Base-by-base conservation (phyloP, 2,888 invertebrate species). In the Axea sp. region DNA sequence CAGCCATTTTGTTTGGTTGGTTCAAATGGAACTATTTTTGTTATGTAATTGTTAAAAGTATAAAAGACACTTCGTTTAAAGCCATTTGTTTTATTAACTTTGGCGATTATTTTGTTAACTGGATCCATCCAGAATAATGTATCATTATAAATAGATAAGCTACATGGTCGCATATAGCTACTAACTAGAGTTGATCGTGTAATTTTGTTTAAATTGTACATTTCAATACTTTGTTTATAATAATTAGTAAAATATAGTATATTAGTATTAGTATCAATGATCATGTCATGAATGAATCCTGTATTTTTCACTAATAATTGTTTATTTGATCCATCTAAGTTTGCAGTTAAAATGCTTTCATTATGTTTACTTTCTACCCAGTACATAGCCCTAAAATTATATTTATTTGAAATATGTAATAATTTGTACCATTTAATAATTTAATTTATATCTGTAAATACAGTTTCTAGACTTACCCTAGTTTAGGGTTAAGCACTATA, bases 311-410 rank as follows among this genome's bases (percentile, higher is more conserved):
- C 17, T n/a, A 59, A 0, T 14, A 17, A 1, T 1, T 4, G 3
- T 37, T 12, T 59, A 3, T 37, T 26, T 15, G 45, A 35, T 9
- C 45, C 45, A 35, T 47, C 22, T 28, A 47, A 22, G 5, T 59
- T 47, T 22, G 45, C 15, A 12, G 3, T 0, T 7, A 6, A 35
- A n/a, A 59, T 24, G 0, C 33, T 15, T 1, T 26, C 22, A 7
- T 33, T 33, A 2, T 14, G 33, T n/a, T 8, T 31, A 5, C 5
- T 4, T 14, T 60, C 59, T 17, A 14, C 12, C 59, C 59, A 60
- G 12, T 47, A 60, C 59, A 60, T 60, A 3, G 37, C 8, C 6
- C 59, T 60, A 11, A 4, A 53, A 47, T 28, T 2, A 47, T 19
- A 17, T 45, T 30, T 19, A 19, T 3, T 4, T 19, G 19, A 19